Evolutionary conservation across 1,140 invertebrate genomes (phyloP), one percentile per base, ranked within the genome.

Genomic region (Cephus cinctus): DNA sequence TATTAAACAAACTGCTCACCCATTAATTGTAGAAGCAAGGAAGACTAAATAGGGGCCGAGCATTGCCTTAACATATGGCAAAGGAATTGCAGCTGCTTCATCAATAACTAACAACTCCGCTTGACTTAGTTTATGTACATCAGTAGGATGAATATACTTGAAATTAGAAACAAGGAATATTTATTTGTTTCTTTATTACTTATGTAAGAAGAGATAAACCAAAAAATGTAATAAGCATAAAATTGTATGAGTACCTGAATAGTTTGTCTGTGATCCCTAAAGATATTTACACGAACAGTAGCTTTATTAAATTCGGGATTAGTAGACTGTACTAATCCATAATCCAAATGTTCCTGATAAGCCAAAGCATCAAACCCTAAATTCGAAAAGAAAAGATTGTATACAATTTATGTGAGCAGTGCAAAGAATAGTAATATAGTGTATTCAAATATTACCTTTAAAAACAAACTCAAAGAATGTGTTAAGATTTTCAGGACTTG

Each of bases 221-320:
- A 19, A 23, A 35, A 27, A 27, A 27, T 14, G 47, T 15, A 39
- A n/a, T 45, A 43, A 42, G 8, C 20, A 45, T 12, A 46, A n/a
- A 21, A 54, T 20, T 38, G 9, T 25, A 20, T n/a, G 55, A 19
- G 51, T 68, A 92, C 90, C 79, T 95, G 95, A 58, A 99, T 92
- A 31, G 94, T 97, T 80, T 99, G 97, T n/a, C 94, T 81, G 61
- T 96, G 95, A 68, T 95, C 89, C 54, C 88, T 83, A 12, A 87
- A 87, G 4, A 98, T 83, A 77, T 98, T 97, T 0, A 99, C 88
- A 53, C 93, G 81, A 2, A 98, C 87, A 47, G 98, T 89, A 4
- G 94, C 94, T 78, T 98, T 98, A 69, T 98, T 96, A 67, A 95
- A 96, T 52, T 98, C 95, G 0, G 90, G 90, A 78, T 98, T 96